Evolutionary conservation across 2,797 vertebrate genomes (phyloP).

Genomic region (Platalea minor): DNA sequence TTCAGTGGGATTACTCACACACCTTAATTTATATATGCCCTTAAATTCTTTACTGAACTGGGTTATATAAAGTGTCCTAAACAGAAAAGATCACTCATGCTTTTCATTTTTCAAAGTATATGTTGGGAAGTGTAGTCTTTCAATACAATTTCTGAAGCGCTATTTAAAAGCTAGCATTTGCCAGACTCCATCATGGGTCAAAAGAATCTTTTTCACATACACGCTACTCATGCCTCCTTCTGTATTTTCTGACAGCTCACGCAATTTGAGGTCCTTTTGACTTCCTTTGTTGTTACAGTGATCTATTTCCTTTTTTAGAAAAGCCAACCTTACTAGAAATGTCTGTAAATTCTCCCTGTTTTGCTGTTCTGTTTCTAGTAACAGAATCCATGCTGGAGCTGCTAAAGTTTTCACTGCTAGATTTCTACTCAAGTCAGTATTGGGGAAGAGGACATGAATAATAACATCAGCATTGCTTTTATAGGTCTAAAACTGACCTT

Average conservation of each 20-base stretch:
- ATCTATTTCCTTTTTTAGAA: background rate
- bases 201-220: background rate
- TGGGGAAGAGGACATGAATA: background rate
- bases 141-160: background rate
- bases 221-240: background rate
- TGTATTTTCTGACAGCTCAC: background rate
- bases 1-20: constrained; percentile 21
- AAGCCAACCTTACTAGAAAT: background rate
- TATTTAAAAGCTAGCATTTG: background rate
- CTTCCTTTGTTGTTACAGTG: background rate
- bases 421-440: background rate
- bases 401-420: background rate
- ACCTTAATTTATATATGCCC: background rate
- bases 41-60: constrained; percentile 13
- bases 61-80: background rate
- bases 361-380: background rate
- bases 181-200: background rate
- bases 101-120: background rate
- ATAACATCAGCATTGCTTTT: background rate
- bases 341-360: background rate
- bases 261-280: background rate
- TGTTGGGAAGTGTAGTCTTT: background rate
- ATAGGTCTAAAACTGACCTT: background rate
- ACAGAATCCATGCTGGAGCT: background rate
- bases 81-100: background rate